Conservation (phyloP, 2,113 vertebrate genomes). For the Nansenia antarctica region DNA sequence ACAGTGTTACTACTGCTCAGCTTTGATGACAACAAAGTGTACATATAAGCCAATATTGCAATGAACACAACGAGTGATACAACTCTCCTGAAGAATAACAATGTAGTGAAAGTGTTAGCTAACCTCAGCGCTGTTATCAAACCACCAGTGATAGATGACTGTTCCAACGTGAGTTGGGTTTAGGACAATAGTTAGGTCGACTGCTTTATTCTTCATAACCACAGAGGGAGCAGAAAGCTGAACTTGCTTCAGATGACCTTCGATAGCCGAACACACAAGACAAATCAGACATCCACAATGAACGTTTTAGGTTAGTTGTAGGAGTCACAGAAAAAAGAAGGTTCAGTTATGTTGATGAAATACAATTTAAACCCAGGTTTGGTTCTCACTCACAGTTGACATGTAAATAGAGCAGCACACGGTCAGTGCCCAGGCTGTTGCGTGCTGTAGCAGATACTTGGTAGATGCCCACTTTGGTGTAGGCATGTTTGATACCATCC, state of each 20-base stretch:
- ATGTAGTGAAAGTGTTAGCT: neutral
- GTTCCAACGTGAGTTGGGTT: conserved; percentile 88
- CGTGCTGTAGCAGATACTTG: conserved; percentile 84
- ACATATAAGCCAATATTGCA: neutral
- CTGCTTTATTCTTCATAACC: conserved; percentile 87
- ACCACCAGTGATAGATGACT: conserved; percentile 92
- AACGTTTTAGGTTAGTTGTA: neutral
- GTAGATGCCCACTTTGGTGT: conserved; percentile 89
- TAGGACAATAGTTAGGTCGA: conserved; percentile 84
- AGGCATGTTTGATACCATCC: conserved; percentile 87
- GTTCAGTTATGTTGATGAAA: neutral
- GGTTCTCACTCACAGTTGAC: conserved; percentile 81
- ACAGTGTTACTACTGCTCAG: neutral
- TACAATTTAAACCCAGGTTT: neutral
- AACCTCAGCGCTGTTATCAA: conserved; percentile 92
- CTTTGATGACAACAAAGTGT: too few species aligned
- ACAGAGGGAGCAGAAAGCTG: conserved; percentile 87
- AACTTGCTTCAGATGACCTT: conserved; percentile 88
- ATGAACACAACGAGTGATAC: neutral
- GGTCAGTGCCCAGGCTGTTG: conserved; percentile 88
- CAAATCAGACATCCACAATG: neutral
- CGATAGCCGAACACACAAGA: neutral
- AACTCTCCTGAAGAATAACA: neutral
- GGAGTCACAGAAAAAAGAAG: neutral
- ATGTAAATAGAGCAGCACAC: conserved; percentile 87